These are phyloP conservation scores for Ceratotherium simum DNA, from an alignment of 2,113 vertebrate species.

Conservation along the genomic window DNA sequence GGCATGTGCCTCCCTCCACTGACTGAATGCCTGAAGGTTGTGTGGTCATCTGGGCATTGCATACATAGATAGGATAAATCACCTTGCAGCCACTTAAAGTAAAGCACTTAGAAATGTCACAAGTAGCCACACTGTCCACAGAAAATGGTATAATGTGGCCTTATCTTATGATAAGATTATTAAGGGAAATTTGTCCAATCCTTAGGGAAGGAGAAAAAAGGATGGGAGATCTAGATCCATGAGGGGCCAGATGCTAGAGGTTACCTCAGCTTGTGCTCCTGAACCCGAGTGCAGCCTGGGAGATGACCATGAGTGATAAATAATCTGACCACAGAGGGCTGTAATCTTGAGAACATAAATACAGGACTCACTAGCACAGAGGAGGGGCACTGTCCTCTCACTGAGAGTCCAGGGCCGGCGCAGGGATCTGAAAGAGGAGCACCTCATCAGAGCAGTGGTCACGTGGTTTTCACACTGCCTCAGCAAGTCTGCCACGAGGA, in stretches of 20 bases:
- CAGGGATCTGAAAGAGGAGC: not conserved
- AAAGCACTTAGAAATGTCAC: not conserved
- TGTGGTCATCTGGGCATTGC: not conserved
- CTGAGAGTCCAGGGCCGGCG: not conserved
- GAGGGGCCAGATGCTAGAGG: fast-evolving
- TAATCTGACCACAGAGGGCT: not conserved
- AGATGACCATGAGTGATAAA: not conserved
- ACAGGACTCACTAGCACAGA: not conserved
- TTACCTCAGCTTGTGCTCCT: not conserved
- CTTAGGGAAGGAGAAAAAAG: not conserved
- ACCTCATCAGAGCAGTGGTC: not conserved
- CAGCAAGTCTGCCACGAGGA: not conserved
- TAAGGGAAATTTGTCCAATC: not conserved
- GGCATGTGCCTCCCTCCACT: not conserved
- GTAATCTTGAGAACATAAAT: not conserved
- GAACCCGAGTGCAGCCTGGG: not conserved
- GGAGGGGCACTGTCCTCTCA: not conserved
- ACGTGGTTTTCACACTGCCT: not conserved
- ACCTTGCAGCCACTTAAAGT: not conserved
- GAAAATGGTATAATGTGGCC: not conserved
- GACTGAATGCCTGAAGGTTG: not conserved
- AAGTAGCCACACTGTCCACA: not conserved
- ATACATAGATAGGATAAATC: not conserved
- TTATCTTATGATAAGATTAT: not conserved
- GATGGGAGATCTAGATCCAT: not conserved